Evolutionary conservation across 37 sponge, comb jelly and placozoan species (phyloP), one percentile per base, ranked within the genome.

Genomic region (Axinella damicornis): DNA sequence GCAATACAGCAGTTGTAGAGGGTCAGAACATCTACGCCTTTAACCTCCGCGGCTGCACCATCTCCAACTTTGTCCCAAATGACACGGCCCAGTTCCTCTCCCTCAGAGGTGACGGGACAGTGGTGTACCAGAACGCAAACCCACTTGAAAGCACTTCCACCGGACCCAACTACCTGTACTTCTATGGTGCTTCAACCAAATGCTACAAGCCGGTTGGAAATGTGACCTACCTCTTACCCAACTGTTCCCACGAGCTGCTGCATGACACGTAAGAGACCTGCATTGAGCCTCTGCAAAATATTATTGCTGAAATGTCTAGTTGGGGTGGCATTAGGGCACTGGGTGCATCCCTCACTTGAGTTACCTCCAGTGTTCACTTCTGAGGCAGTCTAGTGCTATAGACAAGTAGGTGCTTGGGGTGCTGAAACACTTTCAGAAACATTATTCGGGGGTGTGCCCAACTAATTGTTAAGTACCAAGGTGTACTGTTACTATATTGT

Each of bases 111-210:
- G 81, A 76, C 53, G 71, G 76, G 14, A 69, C 80, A 20, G 37
- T 67, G n/a, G 33, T 74, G 15, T 55, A 57, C 40, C 54, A 65
- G 35, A 71, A 71, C 20, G 52, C 33, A 20, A 32, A 55, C 19
- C 63, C 64, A 19, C 77, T 83, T 6, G 41, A 63, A 15, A 74
- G 38, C 35, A 80, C 86, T 41, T 65, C 90, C 13, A 93, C 94
- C 73, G 90, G 89, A 6, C 90, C 90, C 0, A 85, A 67, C 67
- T 86, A 59, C 64, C 40, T 89, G 33, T 85, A 78, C 57, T 93
- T 93, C 72, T 93, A 85, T 86, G 94, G 94, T 34, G 85, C 94
- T 61, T 93, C 94, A 25, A 82, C 86, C 2, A 69, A 57, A 20
- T 93, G 94, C 72, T 89, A 79, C 35, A 93, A 93, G 78, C 69